Conservation (phyloP, 2,888 invertebrate genomes). For the Cephus spinipes region DNA sequence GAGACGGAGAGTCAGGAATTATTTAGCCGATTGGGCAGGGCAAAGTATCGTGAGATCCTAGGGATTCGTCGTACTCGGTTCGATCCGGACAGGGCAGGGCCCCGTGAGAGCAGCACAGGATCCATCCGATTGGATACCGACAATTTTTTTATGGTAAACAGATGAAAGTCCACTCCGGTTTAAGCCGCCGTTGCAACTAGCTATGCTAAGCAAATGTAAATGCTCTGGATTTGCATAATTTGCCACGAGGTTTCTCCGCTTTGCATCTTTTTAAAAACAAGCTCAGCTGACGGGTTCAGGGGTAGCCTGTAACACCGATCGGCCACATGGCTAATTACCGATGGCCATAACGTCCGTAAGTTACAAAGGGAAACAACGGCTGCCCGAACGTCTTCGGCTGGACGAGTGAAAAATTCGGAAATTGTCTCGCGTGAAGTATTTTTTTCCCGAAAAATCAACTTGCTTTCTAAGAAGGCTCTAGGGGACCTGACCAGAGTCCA, state of each 20-base stretch:
- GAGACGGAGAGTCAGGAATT: background rate
- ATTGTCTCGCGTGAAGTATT: background rate
- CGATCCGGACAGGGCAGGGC: background rate
- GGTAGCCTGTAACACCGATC: background rate
- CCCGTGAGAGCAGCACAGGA: background rate
- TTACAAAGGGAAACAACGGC: background rate
- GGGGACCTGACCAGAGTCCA: background rate
- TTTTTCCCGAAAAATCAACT: background rate
- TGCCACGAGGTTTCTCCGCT: conserved; percentile 46
- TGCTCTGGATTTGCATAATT: conserved; percentile 53
- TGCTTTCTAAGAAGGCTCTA: background rate
- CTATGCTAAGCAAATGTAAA: conserved; percentile 54
- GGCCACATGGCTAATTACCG: background rate
- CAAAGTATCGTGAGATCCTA: conserved; percentile 33
- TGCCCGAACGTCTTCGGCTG: background rate
- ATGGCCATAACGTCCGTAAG: background rate
- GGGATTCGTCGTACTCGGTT: conserved; percentile 13
- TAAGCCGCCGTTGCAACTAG: conserved; percentile 22
- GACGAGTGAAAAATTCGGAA: background rate
- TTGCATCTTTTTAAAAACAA: conserved; percentile 24
- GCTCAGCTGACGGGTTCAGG: background rate
- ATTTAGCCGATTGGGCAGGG: conserved; percentile 5
- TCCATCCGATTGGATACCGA: conserved; percentile 5
- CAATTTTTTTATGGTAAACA: conserved; percentile 47
- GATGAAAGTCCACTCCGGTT: conserved; percentile 48